Percentiles rank a stretch among this genome's conserved stretches.
phyloP scores from a whole-genome alignment of 2,888 invertebrate species.

The Leptopilina syphax region DNA sequence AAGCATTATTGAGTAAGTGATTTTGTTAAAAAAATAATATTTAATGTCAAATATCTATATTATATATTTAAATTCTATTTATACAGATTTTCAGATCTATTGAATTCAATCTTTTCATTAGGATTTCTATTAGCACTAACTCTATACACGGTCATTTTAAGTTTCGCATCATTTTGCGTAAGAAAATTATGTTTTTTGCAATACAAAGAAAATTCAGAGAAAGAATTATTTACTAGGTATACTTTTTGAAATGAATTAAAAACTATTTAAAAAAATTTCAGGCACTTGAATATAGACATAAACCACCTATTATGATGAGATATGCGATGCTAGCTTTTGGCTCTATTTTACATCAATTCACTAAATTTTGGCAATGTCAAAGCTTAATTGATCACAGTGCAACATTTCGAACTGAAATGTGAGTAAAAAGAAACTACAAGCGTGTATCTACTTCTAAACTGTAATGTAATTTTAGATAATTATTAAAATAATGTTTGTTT shows the following conservation, averaged over 20 bases:
- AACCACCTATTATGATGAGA: background rate
- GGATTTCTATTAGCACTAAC: background rate
- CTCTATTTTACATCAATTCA: background rate
- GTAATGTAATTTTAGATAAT: too few relatives aligned
- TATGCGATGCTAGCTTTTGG: background rate
- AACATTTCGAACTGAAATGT: background rate
- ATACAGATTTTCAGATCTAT: background rate
- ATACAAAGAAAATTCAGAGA: background rate
- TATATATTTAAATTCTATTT: too few relatives aligned
- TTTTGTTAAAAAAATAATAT: too few relatives aligned
- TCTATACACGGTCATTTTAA: background rate
- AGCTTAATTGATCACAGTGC: background rate
- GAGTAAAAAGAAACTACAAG: background rate
- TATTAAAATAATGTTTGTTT: too few relatives aligned
- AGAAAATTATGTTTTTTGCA: background rate
- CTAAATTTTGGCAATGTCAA: background rate
- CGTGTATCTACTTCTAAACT: background rate
- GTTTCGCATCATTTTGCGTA: background rate
- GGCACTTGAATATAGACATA: background rate
- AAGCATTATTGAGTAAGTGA: too few relatives aligned
- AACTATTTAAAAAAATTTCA: background rate
- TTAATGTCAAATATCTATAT: too few relatives aligned
- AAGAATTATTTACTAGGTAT: too few relatives aligned
- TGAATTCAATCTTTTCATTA: background rate
- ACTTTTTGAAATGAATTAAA: too few relatives aligned